These are phyloP conservation scores for Argyresthia albistria DNA, from an alignment of 2,888 invertebrate species.

Conservation along the genomic window DNA sequence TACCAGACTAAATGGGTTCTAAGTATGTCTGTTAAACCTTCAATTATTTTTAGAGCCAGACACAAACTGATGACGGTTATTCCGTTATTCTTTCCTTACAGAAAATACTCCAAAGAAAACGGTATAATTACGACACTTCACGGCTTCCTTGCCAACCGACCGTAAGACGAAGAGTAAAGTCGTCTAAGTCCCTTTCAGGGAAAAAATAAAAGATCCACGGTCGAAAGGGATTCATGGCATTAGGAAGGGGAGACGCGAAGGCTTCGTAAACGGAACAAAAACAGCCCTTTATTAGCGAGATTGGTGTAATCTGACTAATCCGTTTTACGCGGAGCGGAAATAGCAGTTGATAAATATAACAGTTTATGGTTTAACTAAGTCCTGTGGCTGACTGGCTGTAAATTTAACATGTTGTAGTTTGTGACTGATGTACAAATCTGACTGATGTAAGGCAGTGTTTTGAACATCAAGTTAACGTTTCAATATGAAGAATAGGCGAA, in stretches of 20 bases:
- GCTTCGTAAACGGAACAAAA: constrained; percentile 68
- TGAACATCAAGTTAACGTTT: no score
- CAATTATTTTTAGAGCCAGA: no score
- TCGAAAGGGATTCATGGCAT: constrained; percentile 61
- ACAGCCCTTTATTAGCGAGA: constrained; percentile 70
- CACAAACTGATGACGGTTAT: no score
- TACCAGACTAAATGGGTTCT: no score
- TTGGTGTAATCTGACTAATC: constrained; percentile 73
- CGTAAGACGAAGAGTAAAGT: constrained; percentile 64
- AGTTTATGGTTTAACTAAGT: constrained; percentile 1
- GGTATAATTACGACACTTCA: constrained; percentile 64
- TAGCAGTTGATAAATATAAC: constrained; percentile 48
- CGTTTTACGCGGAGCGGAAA: constrained; percentile 58
- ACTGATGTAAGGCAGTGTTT: no score
- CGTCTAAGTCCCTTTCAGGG: constrained; percentile 55
- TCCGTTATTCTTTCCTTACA: constrained; percentile 8
- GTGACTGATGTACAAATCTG: no score
- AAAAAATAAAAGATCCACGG: constrained; percentile 57
- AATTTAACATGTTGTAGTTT: no score
- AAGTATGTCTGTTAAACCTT: no score
- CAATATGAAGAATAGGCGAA: no score
- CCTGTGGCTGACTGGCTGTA: no score
- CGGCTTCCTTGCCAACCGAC: constrained; percentile 48
- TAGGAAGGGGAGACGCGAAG: constrained; percentile 62
- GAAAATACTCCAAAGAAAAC: constrained; percentile 19